Evolutionary conservation across 2,888 invertebrate species (phyloP).

Genomic region (Drosophila ezoana): DNA sequence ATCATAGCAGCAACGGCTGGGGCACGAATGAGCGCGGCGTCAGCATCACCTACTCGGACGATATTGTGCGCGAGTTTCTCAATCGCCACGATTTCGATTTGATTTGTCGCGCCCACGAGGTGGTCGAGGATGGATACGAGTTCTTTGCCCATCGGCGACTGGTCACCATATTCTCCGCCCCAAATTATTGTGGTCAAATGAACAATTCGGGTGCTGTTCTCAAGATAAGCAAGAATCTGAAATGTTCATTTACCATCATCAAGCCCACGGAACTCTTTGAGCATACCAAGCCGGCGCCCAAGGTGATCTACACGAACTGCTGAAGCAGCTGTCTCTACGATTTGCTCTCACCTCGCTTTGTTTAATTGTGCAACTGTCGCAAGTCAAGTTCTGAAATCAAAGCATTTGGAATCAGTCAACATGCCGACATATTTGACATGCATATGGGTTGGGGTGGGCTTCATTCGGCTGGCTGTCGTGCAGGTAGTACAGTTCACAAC

Average conservation of each 20-base stretch:
- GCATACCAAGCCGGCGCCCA: background rate
- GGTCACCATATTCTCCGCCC: constrained; percentile 94
- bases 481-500: constrained; percentile 23
- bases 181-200: constrained; percentile 88
- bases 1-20: constrained; percentile 98
- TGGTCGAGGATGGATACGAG: constrained; percentile 98
- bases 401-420: constrained; percentile 86
- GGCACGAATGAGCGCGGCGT: constrained; percentile 99
- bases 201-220: constrained; percentile 96
- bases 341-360: background rate
- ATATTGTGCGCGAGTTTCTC: constrained; percentile 87
- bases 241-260: constrained; percentile 36
- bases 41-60: constrained; percentile 98
- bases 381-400: constrained; percentile 29
- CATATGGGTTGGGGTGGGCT: constrained; percentile 11
- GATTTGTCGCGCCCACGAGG: constrained; percentile 99
- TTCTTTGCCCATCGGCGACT: constrained; percentile 97
- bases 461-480: constrained; percentile 1
- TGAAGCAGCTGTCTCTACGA: background rate
- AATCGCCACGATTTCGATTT: constrained; percentile 97
- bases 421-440: constrained; percentile 87
- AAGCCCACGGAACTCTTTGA: constrained; percentile 3
- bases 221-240: constrained; percentile 90
- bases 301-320: background rate
- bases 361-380: constrained; percentile 7